Conservation (phyloP, 2,888 invertebrate species). For the Keiferia lycopersicella region DNA sequence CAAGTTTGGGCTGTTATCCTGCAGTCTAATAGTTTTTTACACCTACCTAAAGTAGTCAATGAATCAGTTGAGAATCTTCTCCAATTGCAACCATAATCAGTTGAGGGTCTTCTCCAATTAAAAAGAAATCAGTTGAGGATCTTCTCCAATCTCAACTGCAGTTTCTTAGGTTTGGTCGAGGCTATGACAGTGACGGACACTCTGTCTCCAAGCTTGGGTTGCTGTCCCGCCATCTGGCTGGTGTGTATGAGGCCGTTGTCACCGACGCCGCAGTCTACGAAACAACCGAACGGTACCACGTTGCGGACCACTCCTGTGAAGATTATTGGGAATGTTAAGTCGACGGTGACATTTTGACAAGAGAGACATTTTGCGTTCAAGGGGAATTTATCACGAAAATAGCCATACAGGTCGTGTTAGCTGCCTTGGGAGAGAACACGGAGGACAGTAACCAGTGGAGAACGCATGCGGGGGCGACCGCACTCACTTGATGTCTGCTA, state of each 20-base stretch:
- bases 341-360: no score
- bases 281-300: constrained; percentile 94
- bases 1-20: no score
- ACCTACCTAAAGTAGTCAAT: constrained; percentile 31
- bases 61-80: constrained; percentile 40
- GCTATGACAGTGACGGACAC: constrained; percentile 84
- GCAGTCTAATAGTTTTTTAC: constrained; percentile 40
- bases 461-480: no score
- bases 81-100: constrained; percentile 38
- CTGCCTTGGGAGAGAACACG: no score
- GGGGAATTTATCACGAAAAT: no score
- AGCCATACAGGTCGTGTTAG: no score
- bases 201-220: constrained; percentile 84
- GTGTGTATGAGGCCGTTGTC: constrained; percentile 86
- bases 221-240: constrained; percentile 78
- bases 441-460: no score
- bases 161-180: constrained; percentile 80
- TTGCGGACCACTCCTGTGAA: constrained; percentile 89
- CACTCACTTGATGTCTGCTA: no score
- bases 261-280: constrained; percentile 92
- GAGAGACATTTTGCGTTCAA: no score
- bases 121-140: constrained; percentile 42
- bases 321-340: no score
- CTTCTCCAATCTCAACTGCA: constrained; percentile 73
- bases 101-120: constrained; percentile 28